Evolutionary conservation across 2,797 vertebrate genomes (phyloP).

Genomic region (Apodemus agrarius): DNA sequence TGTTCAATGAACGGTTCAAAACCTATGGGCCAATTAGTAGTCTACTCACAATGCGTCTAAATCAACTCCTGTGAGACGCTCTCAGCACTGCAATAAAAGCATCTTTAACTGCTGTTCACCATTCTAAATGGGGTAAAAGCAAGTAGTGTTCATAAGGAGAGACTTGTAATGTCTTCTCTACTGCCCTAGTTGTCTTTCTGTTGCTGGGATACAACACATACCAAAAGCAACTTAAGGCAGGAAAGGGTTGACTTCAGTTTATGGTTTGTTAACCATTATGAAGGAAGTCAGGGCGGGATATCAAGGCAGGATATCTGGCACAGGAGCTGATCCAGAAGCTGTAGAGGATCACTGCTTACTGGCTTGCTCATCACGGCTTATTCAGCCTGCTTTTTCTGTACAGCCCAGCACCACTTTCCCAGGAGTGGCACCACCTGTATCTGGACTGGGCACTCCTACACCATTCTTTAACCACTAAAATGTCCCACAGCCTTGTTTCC

Average conservation of each 20-base stretch:
- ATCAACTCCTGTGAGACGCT: constrained; percentile 22
- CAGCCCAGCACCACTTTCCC: neutral
- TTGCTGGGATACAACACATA: neutral
- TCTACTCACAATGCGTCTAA: neutral
- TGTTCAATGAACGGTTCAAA: constrained; percentile 1
- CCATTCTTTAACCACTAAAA: no score
- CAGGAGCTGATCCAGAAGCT: no score
- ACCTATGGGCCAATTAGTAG: neutral
- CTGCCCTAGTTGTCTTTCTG: neutral
- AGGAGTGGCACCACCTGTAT: neutral
- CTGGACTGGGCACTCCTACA: no score
- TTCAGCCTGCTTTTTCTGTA: neutral
- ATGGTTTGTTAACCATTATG: neutral
- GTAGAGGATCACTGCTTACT: neutral
- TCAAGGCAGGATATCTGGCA: no score
- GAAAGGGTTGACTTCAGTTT: neutral
- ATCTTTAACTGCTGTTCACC: neutral
- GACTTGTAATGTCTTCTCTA: neutral
- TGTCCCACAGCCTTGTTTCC: neutral
- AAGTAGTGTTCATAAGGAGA: neutral
- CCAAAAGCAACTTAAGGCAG: neutral
- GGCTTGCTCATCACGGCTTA: neutral
- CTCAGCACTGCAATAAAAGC: constrained; percentile 2
- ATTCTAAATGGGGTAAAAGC: constrained; percentile 26
- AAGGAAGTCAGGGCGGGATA: neutral